Conservation (phyloP, 2,888 invertebrate species). For the Leptinotarsa haldemani region DNA sequence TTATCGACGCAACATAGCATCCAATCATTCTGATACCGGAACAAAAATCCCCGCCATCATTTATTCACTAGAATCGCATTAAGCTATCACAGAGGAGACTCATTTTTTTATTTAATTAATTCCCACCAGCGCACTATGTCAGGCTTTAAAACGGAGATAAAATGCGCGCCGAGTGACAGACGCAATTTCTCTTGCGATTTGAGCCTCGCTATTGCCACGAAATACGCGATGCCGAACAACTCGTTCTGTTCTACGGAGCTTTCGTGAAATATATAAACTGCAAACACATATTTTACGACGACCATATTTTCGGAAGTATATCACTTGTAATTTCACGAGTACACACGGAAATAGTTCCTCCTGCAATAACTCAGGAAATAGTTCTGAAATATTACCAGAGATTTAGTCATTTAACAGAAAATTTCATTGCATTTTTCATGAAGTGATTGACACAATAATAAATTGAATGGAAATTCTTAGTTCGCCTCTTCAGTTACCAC, state of each 20-base stretch:
- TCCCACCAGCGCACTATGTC: slow-evolving; percentile 64
- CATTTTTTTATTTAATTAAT: slow-evolving; percentile 65
- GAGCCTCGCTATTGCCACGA: slow-evolving; percentile 31
- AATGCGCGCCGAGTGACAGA: slow-evolving; percentile 63
- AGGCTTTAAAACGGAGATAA: slow-evolving; percentile 64
- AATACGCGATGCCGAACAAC: slow-evolving; percentile 33
- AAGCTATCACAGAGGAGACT: slow-evolving; percentile 61
- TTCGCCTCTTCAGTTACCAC: too few relatives aligned
- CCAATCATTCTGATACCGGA: slow-evolving; percentile 58
- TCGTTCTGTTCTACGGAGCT: slow-evolving; percentile 22
- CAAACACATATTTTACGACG: slow-evolving; percentile 26
- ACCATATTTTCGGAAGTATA: slow-evolving; percentile 22
- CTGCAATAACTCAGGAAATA: not conserved
- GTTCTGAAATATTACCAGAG: not conserved
- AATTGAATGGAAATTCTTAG: not conserved
- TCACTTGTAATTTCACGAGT: slow-evolving; percentile 17
- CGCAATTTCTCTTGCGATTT: slow-evolving; percentile 59
- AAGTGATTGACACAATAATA: not conserved
- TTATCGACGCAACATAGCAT: slow-evolving; percentile 27
- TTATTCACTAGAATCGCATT: slow-evolving; percentile 63
- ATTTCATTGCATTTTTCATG: not conserved
- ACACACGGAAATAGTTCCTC: slow-evolving; percentile 15
- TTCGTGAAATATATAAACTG: slow-evolving; percentile 20
- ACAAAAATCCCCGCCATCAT: slow-evolving; percentile 58
- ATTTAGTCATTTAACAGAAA: not conserved